Evolutionary conservation across 2,113 vertebrate species (phyloP), one percentile per base, ranked within the genome.

Genomic region (Gobiocypris rarus): DNA sequence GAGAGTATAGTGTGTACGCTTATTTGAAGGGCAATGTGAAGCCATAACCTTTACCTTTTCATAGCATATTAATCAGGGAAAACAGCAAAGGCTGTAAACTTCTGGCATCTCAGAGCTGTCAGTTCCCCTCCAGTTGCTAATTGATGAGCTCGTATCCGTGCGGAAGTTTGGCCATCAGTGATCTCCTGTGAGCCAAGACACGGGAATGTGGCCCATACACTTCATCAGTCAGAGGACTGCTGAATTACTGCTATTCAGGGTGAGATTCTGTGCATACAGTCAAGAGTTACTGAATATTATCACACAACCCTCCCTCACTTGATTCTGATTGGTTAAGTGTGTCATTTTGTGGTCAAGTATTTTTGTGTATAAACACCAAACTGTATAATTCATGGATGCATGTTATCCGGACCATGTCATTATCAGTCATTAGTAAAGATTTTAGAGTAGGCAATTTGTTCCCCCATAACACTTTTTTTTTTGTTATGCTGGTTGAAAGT

Each of bases 31-130:
- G 70, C 75, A 69, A 28, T 61, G 34, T 52, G 63, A 70, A 75
- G 70, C 74, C 34, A 17, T 84, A 84, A 88, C 83, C 87, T 86
- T 88, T 86, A 75, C 67, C 71, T 75, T 81, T 69, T 19, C 65
- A 17, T 69, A 79, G 34, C 38, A 78, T 50, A 82, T 86, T 58
- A 82, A 78, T 83, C 76, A 63, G 26, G 9, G 19, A 54, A 87
- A 85, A 83, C 13, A 13, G 58, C 34, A 83, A 82, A 82, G 80
- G 56, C 45, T 78, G 17, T 87, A 79, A 79, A 83, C 69, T 24
- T 70, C 17, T 74, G 54, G 34, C 54, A 43, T 81, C 71, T 82
- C 13, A 3, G 71, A 71, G 13, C 67, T 73, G 84, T 75, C 77
- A 75, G 84, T 11, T 45, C 26, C 7, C 52, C 69, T 86, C 31